These are phyloP conservation scores for Caenorhabditis plicata DNA, from an alignment of 2,888 invertebrate species.

Conservation along the genomic window DNA sequence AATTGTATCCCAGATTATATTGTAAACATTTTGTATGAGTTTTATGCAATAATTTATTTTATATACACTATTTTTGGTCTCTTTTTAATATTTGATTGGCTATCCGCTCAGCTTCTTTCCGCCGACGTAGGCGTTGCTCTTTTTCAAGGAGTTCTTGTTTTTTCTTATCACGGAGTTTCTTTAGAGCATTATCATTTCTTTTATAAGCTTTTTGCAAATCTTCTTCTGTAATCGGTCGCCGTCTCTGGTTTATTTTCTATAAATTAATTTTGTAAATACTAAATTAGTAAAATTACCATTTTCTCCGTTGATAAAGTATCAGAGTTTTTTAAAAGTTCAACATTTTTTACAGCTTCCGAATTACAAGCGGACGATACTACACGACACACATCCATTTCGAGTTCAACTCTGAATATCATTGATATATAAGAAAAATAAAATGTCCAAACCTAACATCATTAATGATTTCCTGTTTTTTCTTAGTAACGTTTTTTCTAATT, in stretches of 20 bases:
- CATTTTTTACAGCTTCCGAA: conserved; percentile 1
- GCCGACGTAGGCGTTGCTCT: conserved; percentile 6
- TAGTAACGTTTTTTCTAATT: conserved; percentile 15
- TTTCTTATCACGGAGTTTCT: conserved; percentile 5
- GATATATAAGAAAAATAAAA: background rate
- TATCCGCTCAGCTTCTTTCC: conserved; percentile 6
- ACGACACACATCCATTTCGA: conserved; percentile 10
- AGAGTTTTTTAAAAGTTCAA: background rate
- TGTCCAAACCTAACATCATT: conserved; percentile 11
- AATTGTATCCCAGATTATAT: too few species aligned
- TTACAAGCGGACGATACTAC: too few species aligned
- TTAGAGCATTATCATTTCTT: conserved; percentile 12
- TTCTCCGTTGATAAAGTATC: background rate
- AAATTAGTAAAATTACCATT: background rate
- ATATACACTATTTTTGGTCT: background rate
- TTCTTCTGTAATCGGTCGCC: conserved; percentile 10
- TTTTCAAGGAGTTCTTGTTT: conserved; percentile 1
- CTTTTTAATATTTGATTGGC: conserved; percentile 19
- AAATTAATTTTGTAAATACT: too few species aligned
- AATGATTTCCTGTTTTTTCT: conserved; percentile 11
- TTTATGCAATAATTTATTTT: too few species aligned
- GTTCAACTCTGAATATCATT: conserved; percentile 5
- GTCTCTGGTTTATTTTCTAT: conserved; percentile 6
- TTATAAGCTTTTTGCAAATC: conserved; percentile 7
- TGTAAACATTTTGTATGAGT: too few species aligned